These are phyloP conservation scores for Collichthys lucidus DNA, from an alignment of 2,113 vertebrate genomes.

Conservation along the genomic window DNA sequence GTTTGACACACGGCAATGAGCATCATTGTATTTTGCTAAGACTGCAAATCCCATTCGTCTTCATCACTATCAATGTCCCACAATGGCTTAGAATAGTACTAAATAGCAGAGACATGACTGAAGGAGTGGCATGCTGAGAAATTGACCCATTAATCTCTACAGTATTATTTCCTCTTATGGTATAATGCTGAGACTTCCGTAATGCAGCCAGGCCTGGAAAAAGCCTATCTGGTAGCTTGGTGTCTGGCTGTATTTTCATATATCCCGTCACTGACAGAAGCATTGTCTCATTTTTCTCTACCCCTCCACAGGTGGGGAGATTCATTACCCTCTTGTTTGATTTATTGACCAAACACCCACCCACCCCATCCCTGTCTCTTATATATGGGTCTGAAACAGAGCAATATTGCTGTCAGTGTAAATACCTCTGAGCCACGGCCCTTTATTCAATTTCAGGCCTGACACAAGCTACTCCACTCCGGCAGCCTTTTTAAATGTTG, in stretches of 20 bases:
- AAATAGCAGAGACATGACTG: constrained; percentile 13
- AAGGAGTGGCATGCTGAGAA: constrained; percentile 7
- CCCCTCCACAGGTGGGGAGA: constrained; percentile 46
- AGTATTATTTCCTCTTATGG: constrained; percentile 26
- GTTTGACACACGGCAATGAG: constrained; percentile 13
- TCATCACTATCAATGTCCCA: constrained; percentile 1
- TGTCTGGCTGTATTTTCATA: constrained; percentile 33
- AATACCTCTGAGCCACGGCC: constrained; percentile 55
- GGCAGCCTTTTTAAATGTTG: constrained; percentile 61
- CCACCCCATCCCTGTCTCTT: constrained; percentile 19
- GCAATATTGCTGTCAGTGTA: constrained; percentile 63
- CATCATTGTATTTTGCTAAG: constrained; percentile 18
- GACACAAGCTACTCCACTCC: constrained; percentile 36
- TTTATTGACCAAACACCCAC: constrained; percentile 34
- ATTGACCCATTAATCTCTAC: constrained; percentile 44
- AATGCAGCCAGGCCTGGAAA: constrained; percentile 4
- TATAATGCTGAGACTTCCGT: constrained; percentile 33
- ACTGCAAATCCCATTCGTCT: constrained; percentile 18
- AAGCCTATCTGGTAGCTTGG: constrained; percentile 22
- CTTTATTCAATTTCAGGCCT: constrained; percentile 62
- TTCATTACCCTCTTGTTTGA: constrained; percentile 61
- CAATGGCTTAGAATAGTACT: not conserved
- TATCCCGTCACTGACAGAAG: constrained; percentile 17
- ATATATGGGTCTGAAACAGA: constrained; percentile 53
- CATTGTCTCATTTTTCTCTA: constrained; percentile 44